Evolutionary conservation across 2,113 vertebrate species (phyloP).

Genomic region (Xiphophorus hellerii): DNA sequence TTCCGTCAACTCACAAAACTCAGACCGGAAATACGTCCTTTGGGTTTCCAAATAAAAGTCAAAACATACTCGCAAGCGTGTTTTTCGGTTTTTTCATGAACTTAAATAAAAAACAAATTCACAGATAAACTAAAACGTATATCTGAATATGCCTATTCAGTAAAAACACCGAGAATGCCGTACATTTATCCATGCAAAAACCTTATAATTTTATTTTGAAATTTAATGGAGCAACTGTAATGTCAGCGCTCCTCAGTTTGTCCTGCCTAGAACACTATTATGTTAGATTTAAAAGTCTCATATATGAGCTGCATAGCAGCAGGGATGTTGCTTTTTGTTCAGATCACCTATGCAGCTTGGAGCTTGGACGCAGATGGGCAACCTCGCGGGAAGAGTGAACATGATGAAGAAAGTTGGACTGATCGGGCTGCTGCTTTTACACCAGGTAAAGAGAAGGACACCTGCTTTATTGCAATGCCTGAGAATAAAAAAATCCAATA

Average conservation of each 20-base stretch:
- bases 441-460: conserved; percentile 39
- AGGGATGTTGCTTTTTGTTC: conserved; percentile 19
- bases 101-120: neutral
- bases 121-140: neutral
- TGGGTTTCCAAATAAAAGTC: conserved; percentile 37
- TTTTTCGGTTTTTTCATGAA: neutral
- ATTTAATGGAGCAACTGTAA: neutral
- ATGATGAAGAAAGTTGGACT: conserved; percentile 58
- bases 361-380: neutral
- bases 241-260: neutral
- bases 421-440: conserved; percentile 54
- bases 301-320: conserved; percentile 31
- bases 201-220: conserved; percentile 39
- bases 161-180: neutral
- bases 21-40: neutral
- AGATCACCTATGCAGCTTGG: conserved; percentile 15
- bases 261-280: neutral
- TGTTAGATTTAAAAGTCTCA: conserved; percentile 47
- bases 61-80: fast-evolving
- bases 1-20: fast-evolving
- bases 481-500: no score
- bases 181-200: neutral
- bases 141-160: neutral
- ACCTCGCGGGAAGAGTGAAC: neutral
- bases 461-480: neutral